A percentile compares a stretch with the other conserved stretches of the same genome.
These are phyloP conservation scores for Psilopsiagon aurifrons DNA, from an alignment of 2,113 vertebrate genomes.

Conservation along the genomic window DNA sequence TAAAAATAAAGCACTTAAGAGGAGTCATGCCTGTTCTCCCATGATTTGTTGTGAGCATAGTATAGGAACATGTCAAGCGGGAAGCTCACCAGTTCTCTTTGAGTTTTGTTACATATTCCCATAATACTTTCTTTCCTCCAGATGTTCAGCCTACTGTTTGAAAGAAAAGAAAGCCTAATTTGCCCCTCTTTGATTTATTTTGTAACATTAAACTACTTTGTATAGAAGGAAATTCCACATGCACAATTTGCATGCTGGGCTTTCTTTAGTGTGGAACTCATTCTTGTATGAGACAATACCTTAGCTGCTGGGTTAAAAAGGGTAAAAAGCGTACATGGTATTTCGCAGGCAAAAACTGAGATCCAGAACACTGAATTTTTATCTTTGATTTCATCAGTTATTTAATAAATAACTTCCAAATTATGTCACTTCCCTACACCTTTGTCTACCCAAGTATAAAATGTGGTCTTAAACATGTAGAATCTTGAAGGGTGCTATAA, in stretches of 20 bases:
- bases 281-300: constrained; percentile 13
- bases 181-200: constrained; percentile 32
- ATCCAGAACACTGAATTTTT: not conserved
- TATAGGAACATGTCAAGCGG: not conserved
- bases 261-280: constrained; percentile 15
- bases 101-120: not conserved
- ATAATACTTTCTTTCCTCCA: constrained; percentile 40
- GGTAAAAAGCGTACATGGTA: not conserved
- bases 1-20: not conserved
- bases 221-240: constrained; percentile 60
- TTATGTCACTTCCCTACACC: not conserved
- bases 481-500: constrained; percentile 14
- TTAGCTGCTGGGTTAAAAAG: not conserved
- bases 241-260: not conserved
- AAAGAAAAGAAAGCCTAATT: constrained; percentile 28
- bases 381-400: not conserved
- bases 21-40: not conserved
- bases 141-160: not conserved
- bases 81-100: not conserved
- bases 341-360: not conserved
- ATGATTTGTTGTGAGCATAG: not conserved
- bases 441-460: constrained; percentile 34
- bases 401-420: constrained; percentile 13
- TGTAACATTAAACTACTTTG: constrained; percentile 17
- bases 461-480: not conserved